These are phyloP conservation scores for Agriopis leucophaearia DNA, from an alignment of 2,888 invertebrate species.

Conservation along the genomic window DNA sequence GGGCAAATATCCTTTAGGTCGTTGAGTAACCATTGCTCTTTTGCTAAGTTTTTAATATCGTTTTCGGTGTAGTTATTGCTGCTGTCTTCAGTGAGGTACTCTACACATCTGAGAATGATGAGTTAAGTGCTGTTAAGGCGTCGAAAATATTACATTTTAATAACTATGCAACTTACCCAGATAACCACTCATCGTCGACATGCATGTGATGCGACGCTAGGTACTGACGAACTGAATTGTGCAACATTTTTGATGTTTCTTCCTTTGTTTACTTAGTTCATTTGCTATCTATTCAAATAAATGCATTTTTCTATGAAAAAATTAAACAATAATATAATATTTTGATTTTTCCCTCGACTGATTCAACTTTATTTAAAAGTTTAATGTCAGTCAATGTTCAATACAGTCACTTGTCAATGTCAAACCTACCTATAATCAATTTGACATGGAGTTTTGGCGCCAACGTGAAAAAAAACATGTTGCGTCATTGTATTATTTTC, in stretches of 20 bases:
- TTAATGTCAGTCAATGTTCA: too few species aligned
- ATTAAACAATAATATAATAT: too few species aligned
- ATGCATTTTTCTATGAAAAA: too few species aligned
- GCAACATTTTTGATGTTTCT: constrained; percentile 39
- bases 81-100: constrained; percentile 81
- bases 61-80: constrained; percentile 68
- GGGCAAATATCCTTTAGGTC: constrained; percentile 88
- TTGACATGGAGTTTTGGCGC: too few species aligned
- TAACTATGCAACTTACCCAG: constrained; percentile 61
- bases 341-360: too few species aligned
- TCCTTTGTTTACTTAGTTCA: too few species aligned
- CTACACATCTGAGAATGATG: constrained; percentile 76
- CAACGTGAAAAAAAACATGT: too few species aligned
- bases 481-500: too few species aligned
- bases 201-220: constrained; percentile 69
- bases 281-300: not conserved
- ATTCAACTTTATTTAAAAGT: too few species aligned
- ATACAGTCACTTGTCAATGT: too few species aligned
- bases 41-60: constrained; percentile 86
- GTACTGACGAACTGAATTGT: constrained; percentile 64
- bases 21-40: constrained; percentile 89
- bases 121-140: not conserved
- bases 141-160: not conserved
- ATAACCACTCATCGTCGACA: constrained; percentile 74
- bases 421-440: too few species aligned